Conservation (phyloP, 2,113 vertebrate genomes). For the Toxotes jaculatrix region DNA sequence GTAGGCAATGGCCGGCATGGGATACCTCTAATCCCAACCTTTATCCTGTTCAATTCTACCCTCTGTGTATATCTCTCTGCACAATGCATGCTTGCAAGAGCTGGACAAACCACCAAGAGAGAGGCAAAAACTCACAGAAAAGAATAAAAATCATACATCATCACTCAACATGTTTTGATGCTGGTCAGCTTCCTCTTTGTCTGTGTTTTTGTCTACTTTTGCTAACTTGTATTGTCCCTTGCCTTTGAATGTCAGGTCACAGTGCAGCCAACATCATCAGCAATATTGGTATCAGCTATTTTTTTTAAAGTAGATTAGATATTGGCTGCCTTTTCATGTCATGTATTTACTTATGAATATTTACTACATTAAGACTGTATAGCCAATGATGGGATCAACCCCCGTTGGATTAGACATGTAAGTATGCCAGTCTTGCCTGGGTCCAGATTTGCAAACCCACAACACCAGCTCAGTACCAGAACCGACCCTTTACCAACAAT, state of each 20-base stretch:
- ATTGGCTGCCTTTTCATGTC: not conserved
- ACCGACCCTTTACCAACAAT: too few species aligned
- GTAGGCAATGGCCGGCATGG: not conserved
- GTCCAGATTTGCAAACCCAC: too few species aligned
- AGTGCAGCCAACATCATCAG: too few species aligned
- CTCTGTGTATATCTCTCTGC: not conserved
- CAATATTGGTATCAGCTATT: too few species aligned
- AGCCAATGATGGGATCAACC: not conserved
- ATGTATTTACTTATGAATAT: not conserved
- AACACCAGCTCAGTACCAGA: too few species aligned
- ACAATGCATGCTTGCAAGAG: not conserved
- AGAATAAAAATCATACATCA: constrained; percentile 2
- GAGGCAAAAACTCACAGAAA: not conserved
- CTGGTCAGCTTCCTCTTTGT: not conserved
- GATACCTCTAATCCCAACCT: constrained; percentile 14
- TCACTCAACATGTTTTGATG: not conserved
- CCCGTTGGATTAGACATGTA: not conserved
- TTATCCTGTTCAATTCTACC: constrained; percentile 11
- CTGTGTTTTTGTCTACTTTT: not conserved
- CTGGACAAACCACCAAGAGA: not conserved
- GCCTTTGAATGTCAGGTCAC: too few species aligned
- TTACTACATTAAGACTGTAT: not conserved
- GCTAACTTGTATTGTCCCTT: not conserved
- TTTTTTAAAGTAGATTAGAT: not conserved
- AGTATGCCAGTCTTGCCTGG: not conserved